phyloP scores from a whole-genome alignment of 2,797 vertebrate genomes.

The Phalloptychus januarius region DNA sequence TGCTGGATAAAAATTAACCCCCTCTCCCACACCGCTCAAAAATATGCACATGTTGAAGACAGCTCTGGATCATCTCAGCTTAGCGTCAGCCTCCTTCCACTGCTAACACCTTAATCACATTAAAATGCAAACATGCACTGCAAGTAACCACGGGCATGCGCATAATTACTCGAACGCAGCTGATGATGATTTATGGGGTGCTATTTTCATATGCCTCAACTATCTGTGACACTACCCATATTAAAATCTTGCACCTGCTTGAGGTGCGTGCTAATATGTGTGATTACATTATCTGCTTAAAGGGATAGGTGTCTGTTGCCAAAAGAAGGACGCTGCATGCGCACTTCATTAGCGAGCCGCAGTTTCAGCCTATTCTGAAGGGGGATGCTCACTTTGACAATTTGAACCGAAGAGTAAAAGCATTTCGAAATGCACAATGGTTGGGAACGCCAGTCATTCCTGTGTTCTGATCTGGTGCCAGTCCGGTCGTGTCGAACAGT shows the following conservation, averaged over 20 bases:
- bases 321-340: not conserved
- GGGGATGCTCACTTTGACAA: not conserved
- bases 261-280: constrained; percentile 11
- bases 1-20: constrained; percentile 12
- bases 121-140: constrained; percentile 37
- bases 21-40: constrained; percentile 9
- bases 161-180: constrained; percentile 31
- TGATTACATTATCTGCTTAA: constrained; percentile 24
- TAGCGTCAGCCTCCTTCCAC: constrained; percentile 19
- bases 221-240: constrained; percentile 13
- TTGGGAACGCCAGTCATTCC: constrained; percentile 14
- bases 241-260: constrained; percentile 8
- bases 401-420: constrained; percentile 1
- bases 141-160: constrained; percentile 18
- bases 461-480: constrained; percentile 28
- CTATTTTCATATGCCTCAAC: constrained; percentile 17
- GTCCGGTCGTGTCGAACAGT: constrained; percentile 32
- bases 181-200: constrained; percentile 38
- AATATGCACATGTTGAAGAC: constrained; percentile 25
- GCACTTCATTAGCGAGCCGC: not conserved
- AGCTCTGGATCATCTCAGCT: constrained; percentile 27
- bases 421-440: constrained; percentile 4
- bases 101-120: constrained; percentile 40
- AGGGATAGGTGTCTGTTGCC: not conserved
- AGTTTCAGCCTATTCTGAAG: not conserved